phyloP scores from a whole-genome alignment of 92 coral and sea anemone genomes.

The Epizoanthus illoricatus region DNA sequence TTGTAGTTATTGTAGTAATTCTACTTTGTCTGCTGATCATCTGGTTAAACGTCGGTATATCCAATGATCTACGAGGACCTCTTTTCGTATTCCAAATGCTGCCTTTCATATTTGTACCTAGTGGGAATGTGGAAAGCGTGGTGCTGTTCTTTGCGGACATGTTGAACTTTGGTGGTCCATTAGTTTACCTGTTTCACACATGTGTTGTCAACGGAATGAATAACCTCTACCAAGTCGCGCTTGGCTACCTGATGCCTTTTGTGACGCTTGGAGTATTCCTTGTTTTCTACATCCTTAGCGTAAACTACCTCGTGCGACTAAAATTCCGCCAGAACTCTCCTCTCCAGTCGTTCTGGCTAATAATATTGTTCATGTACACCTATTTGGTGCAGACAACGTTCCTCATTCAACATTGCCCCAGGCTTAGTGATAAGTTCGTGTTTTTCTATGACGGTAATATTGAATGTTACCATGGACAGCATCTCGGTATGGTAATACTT shows the following conservation, averaged over 20 bases:
- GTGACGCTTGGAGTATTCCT: slow-evolving; percentile 67
- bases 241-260: slow-evolving; percentile 80
- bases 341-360: slow-evolving; percentile 91
- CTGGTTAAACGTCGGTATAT: slow-evolving; percentile 83
- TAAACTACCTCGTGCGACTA: slow-evolving; percentile 64
- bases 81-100: slow-evolving; percentile 94
- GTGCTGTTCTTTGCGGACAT: slow-evolving; percentile 61
- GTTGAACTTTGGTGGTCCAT: slow-evolving; percentile 84
- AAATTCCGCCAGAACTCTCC: slow-evolving; percentile 83
- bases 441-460: slow-evolving; percentile 88
- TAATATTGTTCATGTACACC: slow-evolving; percentile 82
- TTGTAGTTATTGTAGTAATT: slow-evolving; percentile 61
- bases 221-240: slow-evolving; percentile 70
- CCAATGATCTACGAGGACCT: slow-evolving; percentile 94
- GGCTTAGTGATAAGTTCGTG: slow-evolving; percentile 63
- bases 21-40: slow-evolving; percentile 68
- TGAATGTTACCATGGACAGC: slow-evolving; percentile 73
- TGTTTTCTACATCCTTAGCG: slow-evolving; percentile 72
- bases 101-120: slow-evolving; percentile 77
- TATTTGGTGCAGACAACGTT: slow-evolving; percentile 77
- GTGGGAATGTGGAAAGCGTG: slow-evolving; percentile 60
- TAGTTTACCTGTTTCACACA: slow-evolving; percentile 64
- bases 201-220: slow-evolving; percentile 67
- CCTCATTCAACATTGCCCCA: slow-evolving; percentile 76
- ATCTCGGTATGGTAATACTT: slow-evolving; percentile 63